Base-by-base conservation (phyloP, 1,140 invertebrate species). In the Heliconius eleuchia region DNA sequence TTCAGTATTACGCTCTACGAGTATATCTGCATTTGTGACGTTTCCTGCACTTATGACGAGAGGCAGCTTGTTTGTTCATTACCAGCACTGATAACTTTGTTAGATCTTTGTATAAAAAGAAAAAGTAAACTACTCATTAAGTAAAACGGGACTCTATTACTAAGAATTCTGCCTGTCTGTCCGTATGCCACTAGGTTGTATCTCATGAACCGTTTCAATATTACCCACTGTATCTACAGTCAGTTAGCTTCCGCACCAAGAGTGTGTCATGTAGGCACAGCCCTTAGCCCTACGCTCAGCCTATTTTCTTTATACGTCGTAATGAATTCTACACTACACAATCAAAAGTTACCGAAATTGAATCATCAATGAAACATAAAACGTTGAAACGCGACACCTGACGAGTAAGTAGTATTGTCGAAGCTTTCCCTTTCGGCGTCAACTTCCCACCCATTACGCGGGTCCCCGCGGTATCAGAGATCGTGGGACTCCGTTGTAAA, bases 361-460 rank as follows among this genome's bases (percentile, higher is more conserved):
- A 80, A 66, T 81, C 71, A 81, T 76, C 73, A 50, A 78, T 37
- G 39, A 30, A 75, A 18, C 66, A 82, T 23, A 76, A 42, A 81
- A 76, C 55, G 66, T 84, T 70, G 79, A 80, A 82, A 84, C 76
- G 79, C 76, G 72, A 74, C 71, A 79, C 76, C 82, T 30, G 23
- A 66, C 2, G 27, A 16, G 19, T 71, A 46, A 80, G 85, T 74
- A 71, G 84, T 84, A 87, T 88, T 89, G 88, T 91, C 85, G 80
- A 83, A 77, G 83, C 88, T 91, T 91, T 91, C 91, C 87, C 88
- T 91, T 90, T 92, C 83, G 74, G 82, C 76, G 73, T 77, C 75
- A 83, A 82, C 83, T 90, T 92, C 89, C 87, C 91, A 90, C 83
- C 82, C 86, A 91, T 89, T 88, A 87, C 88, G 85, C 88, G 89